Conservation (phyloP, 1,140 invertebrate species). For the Drosophila grimshawi region DNA sequence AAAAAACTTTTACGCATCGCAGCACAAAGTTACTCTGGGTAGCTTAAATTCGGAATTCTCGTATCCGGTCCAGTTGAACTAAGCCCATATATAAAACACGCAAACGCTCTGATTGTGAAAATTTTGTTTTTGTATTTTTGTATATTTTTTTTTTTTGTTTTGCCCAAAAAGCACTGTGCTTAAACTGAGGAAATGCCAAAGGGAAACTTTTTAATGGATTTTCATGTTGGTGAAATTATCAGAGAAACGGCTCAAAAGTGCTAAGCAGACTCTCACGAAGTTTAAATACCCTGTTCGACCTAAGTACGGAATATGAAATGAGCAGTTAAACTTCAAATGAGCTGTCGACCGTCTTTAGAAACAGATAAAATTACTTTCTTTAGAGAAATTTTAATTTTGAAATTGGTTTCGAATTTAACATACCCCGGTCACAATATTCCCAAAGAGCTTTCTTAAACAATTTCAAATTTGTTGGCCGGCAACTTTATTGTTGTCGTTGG, state of each 20-base stretch:
- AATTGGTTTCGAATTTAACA: not conserved
- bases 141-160: slow-evolving; percentile 6
- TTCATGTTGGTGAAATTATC: slow-evolving; percentile 75
- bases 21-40: slow-evolving; percentile 65
- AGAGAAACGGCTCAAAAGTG: slow-evolving; percentile 24
- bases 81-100: slow-evolving; percentile 29
- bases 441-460: not conserved
- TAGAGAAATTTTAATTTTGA: not conserved
- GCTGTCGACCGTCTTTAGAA: not conserved
- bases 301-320: not conserved
- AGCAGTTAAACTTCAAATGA: too few species aligned
- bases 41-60: not conserved
- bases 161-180: not conserved
- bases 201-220: slow-evolving; percentile 81
- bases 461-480: not conserved
- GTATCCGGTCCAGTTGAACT: slow-evolving; percentile 2
- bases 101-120: slow-evolving; percentile 6
- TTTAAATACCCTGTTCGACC: not conserved
- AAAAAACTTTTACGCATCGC: slow-evolving; percentile 69
- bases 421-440: not conserved
- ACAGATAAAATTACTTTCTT: not conserved
- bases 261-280: not conserved
- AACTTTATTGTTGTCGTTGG: slow-evolving; percentile 2
- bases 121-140: not conserved
- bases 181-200: slow-evolving; percentile 58